phyloP scores from a whole-genome alignment of 1,140 invertebrate species.

The fruit fly (Drosophila melanogaster) region Release_6_plus_ISO1_MT NT_033777.3:10659001-10659500 shows the following conservation, averaged over 20 bases:
- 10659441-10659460: background rate
- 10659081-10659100: conserved; percentile 56
- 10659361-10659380: conserved; percentile 64
- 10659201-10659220: conserved; percentile 61
- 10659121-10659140: conserved; percentile 50
- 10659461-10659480: conserved; percentile 69
- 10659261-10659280: conserved; percentile 42
- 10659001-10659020: no score
- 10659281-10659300: conserved; percentile 32
- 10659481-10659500: conserved; percentile 65
- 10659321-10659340: conserved; percentile 73
- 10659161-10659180: conserved; percentile 30
- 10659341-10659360: conserved; percentile 75
- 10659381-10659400: conserved; percentile 56
- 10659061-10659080: conserved; percentile 12
- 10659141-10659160: conserved; percentile 33
- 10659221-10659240: conserved; percentile 41
- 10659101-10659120: conserved; percentile 42
- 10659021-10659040: no score
- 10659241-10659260: conserved; percentile 33
- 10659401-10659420: conserved; percentile 76
- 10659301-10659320: background rate
- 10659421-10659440: conserved; percentile 6
- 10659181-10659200: conserved; percentile 52
- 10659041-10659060: no score